A percentile compares a stretch with the other conserved stretches of the same genome.
These are phyloP conservation scores for Orgyia antiqua DNA, from an alignment of 2,888 invertebrate genomes.

Conservation along the genomic window DNA sequence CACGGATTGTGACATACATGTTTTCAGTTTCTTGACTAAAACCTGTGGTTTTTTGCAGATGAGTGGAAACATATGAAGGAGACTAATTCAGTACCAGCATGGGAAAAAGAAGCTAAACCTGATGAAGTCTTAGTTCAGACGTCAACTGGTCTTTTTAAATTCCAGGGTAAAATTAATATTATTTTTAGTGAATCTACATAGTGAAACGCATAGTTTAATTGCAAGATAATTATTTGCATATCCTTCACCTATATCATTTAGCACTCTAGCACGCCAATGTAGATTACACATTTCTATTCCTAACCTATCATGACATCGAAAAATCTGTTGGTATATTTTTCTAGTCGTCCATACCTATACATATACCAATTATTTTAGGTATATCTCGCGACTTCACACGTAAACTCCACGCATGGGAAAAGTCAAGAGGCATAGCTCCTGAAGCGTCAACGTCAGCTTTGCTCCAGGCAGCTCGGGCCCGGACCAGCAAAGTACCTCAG, in stretches of 20 bases:
- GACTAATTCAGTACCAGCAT: conserved; percentile 75
- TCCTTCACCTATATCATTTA: too few relatives aligned
- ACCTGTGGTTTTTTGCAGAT: conserved; percentile 75
- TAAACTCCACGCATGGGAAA: conserved; percentile 94
- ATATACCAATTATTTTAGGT: conserved; percentile 39
- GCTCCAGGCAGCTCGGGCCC: conserved; percentile 71
- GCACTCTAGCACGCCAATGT: too few relatives aligned
- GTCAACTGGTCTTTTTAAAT: conserved; percentile 89
- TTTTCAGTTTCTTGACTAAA: too few relatives aligned
- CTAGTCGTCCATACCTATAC: too few relatives aligned
- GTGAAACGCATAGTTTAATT: too few relatives aligned
- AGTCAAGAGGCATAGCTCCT: conserved; percentile 90
- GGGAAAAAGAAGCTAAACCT: conserved; percentile 61
- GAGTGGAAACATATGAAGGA: conserved; percentile 91
- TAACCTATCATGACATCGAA: too few relatives aligned
- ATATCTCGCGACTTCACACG: conserved; percentile 93
- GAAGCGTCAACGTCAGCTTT: conserved; percentile 91
- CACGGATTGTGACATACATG: too few relatives aligned
- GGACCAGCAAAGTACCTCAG: conserved; percentile 37
- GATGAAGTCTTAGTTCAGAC: conserved; percentile 89
- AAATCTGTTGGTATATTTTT: too few relatives aligned
- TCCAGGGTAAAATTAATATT: conserved; percentile 86
- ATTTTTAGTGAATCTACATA: too few relatives aligned
- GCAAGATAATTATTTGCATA: too few relatives aligned
- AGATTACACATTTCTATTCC: too few relatives aligned